Percentiles rank a stretch among this genome's conserved stretches.
Evolutionary conservation across 2,888 invertebrate genomes (phyloP).

Genomic region (Eristalis tenax): DNA sequence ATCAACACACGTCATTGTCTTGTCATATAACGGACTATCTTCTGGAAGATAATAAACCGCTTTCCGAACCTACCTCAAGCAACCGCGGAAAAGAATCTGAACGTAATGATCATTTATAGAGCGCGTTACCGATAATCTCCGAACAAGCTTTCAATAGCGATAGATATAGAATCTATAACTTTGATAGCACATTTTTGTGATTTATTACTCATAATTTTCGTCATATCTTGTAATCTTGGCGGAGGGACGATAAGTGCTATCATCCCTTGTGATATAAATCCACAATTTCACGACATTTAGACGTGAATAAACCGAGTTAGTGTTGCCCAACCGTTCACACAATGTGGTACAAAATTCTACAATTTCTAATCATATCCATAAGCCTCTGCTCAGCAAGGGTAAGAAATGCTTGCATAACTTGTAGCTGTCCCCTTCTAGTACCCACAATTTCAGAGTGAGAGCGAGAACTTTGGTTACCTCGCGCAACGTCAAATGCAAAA

Average conservation of each 20-base stretch:
- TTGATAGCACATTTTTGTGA: background rate
- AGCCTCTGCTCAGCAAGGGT: background rate
- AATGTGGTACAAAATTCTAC: constrained; percentile 22
- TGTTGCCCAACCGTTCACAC: background rate
- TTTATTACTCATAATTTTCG: background rate
- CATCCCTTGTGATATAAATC: background rate
- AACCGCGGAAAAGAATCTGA: background rate
- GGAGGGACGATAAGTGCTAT: background rate
- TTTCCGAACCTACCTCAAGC: background rate
- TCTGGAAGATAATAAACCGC: background rate
- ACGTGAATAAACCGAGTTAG: background rate
- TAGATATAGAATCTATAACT: background rate
- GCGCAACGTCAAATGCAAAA: constrained; percentile 19
- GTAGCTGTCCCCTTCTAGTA: background rate
- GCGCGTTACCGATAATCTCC: background rate
- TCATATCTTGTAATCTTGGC: background rate
- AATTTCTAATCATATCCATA: background rate
- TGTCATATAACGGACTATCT: background rate
- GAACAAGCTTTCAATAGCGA: background rate
- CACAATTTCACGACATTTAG: too few species aligned
- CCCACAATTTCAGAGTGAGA: background rate
- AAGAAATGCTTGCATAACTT: background rate
- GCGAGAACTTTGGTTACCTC: constrained; percentile 4
- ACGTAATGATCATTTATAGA: background rate
- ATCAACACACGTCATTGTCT: background rate